Base-by-base conservation (phyloP, 2,888 invertebrate genomes). In the Fissipunctia ypsillon region DNA sequence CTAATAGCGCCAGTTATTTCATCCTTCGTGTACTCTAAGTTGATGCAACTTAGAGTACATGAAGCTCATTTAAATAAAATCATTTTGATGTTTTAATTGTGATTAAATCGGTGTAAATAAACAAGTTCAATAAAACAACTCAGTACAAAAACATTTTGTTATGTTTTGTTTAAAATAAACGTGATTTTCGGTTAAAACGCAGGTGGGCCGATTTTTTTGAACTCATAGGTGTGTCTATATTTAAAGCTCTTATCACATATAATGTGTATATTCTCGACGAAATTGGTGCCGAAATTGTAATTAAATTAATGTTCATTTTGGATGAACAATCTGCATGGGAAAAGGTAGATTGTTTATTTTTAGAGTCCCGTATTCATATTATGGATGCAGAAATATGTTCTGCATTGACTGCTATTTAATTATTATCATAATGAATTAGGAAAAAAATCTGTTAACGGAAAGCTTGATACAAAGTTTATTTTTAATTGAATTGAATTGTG, bases 171-270 rank as follows among this genome's bases (percentile, higher is more conserved):
- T 5, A 45, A 45, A 7, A 45, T 22, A 45, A 45, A 16, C 22
- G 22, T 22, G 45, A 45, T 45, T 6, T 45, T 6, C 19, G 19
- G 45, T 45, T 7, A 45, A 45, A 45, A 6, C 6, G 22, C 22
- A 45, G 48, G 22, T 48, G 22, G 48, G 22, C 48, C 19, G 48
- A 45, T 38, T 69, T 69, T n/a, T 28, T 9, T 69, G 1, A 56
- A 41, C 9, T 69, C 16, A 19, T 48, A 69, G 28, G 16, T 38
- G 19, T 43, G 7, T 12, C 12, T 61, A n/a, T 52, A 41, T 35
- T 57, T 43, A 50, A 45, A 61, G 16, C n/a, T 72, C 60, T 72
- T 45, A 54, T 73, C 63, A 73, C 28, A 16, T 22, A 43, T 64
- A 5, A 63, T 31, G 10, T 19, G 6, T 14, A n/a, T 60, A n/a